Percentiles rank a stretch among this genome's conserved stretches.
phyloP scores from a whole-genome alignment of 2,888 invertebrate genomes.

The Prosopocoilus inquinatus region DNA sequence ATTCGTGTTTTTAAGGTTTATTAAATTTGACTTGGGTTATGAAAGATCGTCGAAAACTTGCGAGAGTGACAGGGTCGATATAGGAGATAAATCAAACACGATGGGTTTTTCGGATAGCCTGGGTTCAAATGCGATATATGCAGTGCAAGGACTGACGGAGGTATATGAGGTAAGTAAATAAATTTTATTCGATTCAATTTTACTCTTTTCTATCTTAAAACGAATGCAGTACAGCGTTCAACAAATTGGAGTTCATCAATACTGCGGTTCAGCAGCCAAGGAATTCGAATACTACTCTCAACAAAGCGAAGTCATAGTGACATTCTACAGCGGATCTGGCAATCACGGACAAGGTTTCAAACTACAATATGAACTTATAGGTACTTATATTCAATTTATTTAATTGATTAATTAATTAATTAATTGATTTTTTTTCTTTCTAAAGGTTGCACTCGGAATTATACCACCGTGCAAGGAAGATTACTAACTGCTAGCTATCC shows the following conservation, averaged over 20 bases:
- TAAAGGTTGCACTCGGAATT: constrained; percentile 69
- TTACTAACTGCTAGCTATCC: constrained; percentile 46
- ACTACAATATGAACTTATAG: constrained; percentile 58
- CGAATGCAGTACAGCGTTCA: constrained; percentile 31
- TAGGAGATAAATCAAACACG: constrained; percentile 44
- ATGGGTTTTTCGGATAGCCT: constrained; percentile 31
- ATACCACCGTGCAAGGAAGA: constrained; percentile 67
- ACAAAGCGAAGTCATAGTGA: constrained; percentile 49
- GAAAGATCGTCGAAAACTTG: constrained; percentile 44
- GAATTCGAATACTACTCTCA: constrained; percentile 56
- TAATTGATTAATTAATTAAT: no score
- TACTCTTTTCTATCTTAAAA: no score
- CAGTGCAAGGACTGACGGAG: constrained; percentile 33
- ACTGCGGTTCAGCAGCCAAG: constrained; percentile 52
- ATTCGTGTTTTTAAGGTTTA: constrained; percentile 55
- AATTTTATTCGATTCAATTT: no score
- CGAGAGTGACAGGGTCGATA: constrained; percentile 51
- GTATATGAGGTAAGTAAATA: constrained; percentile 19
- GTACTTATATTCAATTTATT: constrained; percentile 34
- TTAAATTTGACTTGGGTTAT: constrained; percentile 52
- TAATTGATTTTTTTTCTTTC: no score
- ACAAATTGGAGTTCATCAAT: constrained; percentile 46
- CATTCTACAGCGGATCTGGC: constrained; percentile 52
- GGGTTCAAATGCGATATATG: constrained; percentile 46
- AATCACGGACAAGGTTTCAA: constrained; percentile 62